Evolutionary conservation across 2,888 invertebrate genomes (phyloP), one percentile per base, ranked within the genome.

Genomic region (Actias luna): DNA sequence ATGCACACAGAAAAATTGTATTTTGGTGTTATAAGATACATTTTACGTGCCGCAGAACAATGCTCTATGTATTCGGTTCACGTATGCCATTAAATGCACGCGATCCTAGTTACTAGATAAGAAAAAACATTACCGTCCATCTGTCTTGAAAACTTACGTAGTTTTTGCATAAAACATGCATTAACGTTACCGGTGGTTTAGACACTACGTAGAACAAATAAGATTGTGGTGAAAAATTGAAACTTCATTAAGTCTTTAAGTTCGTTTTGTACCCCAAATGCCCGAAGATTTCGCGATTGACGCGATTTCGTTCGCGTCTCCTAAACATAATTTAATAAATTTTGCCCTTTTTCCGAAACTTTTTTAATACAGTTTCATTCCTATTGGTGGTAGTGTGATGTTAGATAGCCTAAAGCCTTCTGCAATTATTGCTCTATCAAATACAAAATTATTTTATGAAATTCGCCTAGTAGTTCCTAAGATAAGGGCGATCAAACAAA

Each of bases 121-220:
- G 63, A 62, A 77, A 76, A 78, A 29, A 78, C 69, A 63, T 66
- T 66, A 70, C 76, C 65, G 72, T 10, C 64, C 67, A 71, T 74
- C 69, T 72, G 71, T 75, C 70, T 74, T 61, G 60, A 35, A 59
- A 57, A 67, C 65, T 64, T 68, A 68, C 67, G 16, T 42, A 65
- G 60, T 63, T 65, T 71, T 70, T 73, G 71, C 70, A 63, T 69
- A 73, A 73, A 67, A 65, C 69, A 69, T 64, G 33, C 29, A 71
- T 64, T 58, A 70, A 62, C 74, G 69, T 68, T 69, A 66, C 22
- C 22, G 72, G 60, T 75, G 64, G n/a, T 18, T 46, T 22, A 46
- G 12, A 22, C 1, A 22, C 2, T 22, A 46, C 18, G 42, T 42
- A 7, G 36, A 36, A 10, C 14, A 16, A 16, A 1, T 39, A 16